Base-by-base conservation (phyloP, 2,797 vertebrate species). In the Manis javanica region DNA sequence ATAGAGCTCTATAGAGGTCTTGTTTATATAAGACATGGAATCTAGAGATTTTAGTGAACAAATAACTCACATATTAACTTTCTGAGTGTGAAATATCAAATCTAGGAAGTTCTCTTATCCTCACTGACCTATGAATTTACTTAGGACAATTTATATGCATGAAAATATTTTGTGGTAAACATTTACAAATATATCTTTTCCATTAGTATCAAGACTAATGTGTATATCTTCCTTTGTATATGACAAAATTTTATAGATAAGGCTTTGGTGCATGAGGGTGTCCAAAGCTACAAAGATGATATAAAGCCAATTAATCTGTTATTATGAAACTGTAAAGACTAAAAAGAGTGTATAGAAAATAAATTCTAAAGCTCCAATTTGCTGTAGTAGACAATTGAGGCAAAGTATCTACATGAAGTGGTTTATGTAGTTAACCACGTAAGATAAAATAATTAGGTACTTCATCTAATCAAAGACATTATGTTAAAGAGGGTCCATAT, bases 181-280 rank as follows among this genome's bases (percentile, higher is more conserved):
- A 68, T 93, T 95, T 91, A 78, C 24, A 91, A 97, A 83, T 46
- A 64, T 31, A 21, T 72, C 1, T 94, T 53, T 84, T 49, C 39
- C 5, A 7, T 34, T 74, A n/a, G 29, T 72, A 51, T 88, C 34
- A 92, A 91, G 63, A 63, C 21, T 81, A 55, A 42, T 90, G 12
- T 66, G 19, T 79, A 5, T 69, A 15, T 59, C 51, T 77, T 74
- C 3, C 46, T 64, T 64, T 81, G 34, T 51, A 34, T 87, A 23
- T 53, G 39, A 26, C 59, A 68, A 72, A 63, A 12, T 86, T 68
- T 77, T 68, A 63, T 26, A 84, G 66, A 71, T 75, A 75, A 75
- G 84, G 2, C 11, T 78, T 77, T 68, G 49, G 46, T 75, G 34
- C 29, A 39, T 29, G 39, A 37, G 6, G 23, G 16, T 61, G n/a